Conservation (phyloP, 2,888 invertebrate species). For the Tridacna gigas region DNA sequence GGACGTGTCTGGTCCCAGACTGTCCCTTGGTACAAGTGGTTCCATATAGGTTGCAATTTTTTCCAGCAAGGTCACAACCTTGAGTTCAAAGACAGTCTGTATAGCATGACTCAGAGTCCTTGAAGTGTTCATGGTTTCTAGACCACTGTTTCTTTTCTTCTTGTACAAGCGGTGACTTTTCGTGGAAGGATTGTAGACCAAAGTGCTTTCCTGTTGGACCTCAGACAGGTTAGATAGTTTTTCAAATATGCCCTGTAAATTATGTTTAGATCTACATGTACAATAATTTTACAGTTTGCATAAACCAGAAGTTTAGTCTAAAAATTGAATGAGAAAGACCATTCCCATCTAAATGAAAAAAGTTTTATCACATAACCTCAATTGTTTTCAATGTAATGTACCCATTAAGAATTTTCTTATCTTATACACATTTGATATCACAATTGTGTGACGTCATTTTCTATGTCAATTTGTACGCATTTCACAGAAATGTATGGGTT, state of each 20-base stretch:
- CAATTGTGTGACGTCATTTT: too few species aligned
- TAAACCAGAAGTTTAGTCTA: too few species aligned
- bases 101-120: background rate
- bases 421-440: too few species aligned
- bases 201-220: slow-evolving; percentile 7
- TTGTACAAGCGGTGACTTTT: background rate
- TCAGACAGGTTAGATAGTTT: background rate
- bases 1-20: background rate
- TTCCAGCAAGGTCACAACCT: slow-evolving; percentile 7
- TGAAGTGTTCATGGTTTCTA: background rate
- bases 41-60: slow-evolving; percentile 12
- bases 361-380: background rate
- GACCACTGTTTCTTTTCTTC: background rate
- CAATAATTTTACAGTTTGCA: too few species aligned
- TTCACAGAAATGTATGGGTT: too few species aligned
- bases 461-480: too few species aligned
- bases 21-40: slow-evolving; percentile 9
- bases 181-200: slow-evolving; percentile 2
- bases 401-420: too few species aligned
- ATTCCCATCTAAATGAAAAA: background rate
- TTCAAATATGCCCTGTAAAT: background rate
- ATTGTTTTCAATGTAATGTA: too few species aligned
- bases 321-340: background rate
- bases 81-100: background rate
- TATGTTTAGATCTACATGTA: background rate